Percentiles rank a stretch among this genome's conserved stretches.
Conservation (phyloP, 2,888 invertebrate genomes). For the Drosophila emarginata region DNA sequence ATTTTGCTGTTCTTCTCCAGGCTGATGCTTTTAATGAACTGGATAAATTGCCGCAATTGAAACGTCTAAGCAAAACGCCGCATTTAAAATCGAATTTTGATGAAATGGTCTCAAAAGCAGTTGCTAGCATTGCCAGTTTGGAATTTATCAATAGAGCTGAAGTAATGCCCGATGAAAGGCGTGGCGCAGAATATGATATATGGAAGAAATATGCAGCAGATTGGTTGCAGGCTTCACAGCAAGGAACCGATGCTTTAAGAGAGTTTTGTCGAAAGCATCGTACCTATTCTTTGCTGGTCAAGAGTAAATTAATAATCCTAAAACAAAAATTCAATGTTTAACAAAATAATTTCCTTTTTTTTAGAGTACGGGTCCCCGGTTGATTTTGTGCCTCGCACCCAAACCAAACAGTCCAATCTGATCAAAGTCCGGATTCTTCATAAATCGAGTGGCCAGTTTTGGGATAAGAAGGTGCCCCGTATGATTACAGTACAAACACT, state of each 20-base stretch:
- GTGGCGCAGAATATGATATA: constrained; percentile 96
- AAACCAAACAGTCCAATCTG: constrained; percentile 87
- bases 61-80: constrained; percentile 76
- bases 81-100: constrained; percentile 83
- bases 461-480: constrained; percentile 88
- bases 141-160: constrained; percentile 89
- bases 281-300: constrained; percentile 88
- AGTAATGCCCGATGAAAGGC: constrained; percentile 87
- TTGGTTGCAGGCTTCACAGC: constrained; percentile 86
- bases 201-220: constrained; percentile 90
- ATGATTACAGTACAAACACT: constrained; percentile 93
- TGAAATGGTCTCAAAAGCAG: constrained; percentile 90
- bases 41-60: constrained; percentile 86
- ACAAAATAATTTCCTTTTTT: constrained; percentile 58
- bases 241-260: constrained; percentile 81
- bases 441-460: constrained; percentile 82
- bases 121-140: constrained; percentile 90
- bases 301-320: constrained; percentile 85
- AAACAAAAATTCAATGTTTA: too few species aligned
- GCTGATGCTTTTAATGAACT: constrained; percentile 92
- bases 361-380: constrained; percentile 93
- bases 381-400: constrained; percentile 86
- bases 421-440: constrained; percentile 85
- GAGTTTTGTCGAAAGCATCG: constrained; percentile 89
- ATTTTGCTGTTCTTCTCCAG: constrained; percentile 83